A percentile compares a stretch with the other conserved stretches of the same genome.
Conservation (phyloP, 2,888 invertebrate species). For the Latrodectus elegans region DNA sequence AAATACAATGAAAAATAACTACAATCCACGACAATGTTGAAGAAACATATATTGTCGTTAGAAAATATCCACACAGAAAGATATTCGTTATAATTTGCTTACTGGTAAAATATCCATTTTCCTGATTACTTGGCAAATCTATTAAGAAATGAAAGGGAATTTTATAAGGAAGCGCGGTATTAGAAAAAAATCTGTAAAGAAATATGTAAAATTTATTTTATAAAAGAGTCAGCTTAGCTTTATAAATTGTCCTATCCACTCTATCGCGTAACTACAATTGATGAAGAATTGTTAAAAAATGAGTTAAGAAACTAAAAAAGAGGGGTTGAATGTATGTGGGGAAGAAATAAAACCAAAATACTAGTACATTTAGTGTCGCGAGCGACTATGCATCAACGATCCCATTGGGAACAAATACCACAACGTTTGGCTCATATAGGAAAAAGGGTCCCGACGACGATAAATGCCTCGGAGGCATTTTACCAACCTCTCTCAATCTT, state of each 20-base stretch:
- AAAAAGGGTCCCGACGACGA: background rate
- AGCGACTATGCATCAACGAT: slow-evolving; percentile 42
- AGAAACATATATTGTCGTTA: too few relatives aligned
- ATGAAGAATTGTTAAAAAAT: slow-evolving; percentile 46
- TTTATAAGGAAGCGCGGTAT: too few relatives aligned
- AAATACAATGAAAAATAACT: too few relatives aligned
- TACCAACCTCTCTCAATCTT: slow-evolving; percentile 20
- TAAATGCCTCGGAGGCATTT: slow-evolving; percentile 43
- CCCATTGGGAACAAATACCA: slow-evolving; percentile 38
- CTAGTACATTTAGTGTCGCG: slow-evolving; percentile 43
- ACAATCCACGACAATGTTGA: too few relatives aligned
- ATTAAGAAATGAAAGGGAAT: too few relatives aligned
- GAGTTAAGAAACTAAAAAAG: slow-evolving; percentile 6
- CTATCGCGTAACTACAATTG: slow-evolving; percentile 36
- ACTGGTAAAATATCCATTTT: too few relatives aligned
- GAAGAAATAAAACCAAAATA: slow-evolving; percentile 19
- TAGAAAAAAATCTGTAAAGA: too few relatives aligned
- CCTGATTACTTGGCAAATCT: too few relatives aligned
- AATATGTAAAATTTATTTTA: too few relatives aligned
- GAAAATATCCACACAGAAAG: too few relatives aligned
- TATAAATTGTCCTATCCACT: slow-evolving; percentile 56
- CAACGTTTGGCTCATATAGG: slow-evolving; percentile 34
- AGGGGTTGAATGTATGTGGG: background rate
- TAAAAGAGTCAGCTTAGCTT: too few relatives aligned
- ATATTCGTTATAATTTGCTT: too few relatives aligned